Evolutionary conservation across 92 coral and sea anemone species (phyloP).

Genomic region (Pocillopora meandrina): DNA sequence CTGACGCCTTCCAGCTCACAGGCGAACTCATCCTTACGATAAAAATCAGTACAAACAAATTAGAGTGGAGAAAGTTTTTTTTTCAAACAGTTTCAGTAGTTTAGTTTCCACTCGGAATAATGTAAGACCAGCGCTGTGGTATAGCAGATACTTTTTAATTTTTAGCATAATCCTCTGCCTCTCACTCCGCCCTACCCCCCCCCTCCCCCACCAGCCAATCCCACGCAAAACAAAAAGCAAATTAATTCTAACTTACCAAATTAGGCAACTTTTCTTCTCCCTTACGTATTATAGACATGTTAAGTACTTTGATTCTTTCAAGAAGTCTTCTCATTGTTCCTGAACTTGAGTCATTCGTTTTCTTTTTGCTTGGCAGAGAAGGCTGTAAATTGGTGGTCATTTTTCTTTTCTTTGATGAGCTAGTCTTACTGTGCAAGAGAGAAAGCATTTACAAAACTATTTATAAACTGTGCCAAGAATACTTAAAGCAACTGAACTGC

Average conservation of each 20-base stretch:
- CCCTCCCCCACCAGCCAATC: no score
- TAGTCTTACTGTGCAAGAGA: neutral
- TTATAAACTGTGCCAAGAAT: no score
- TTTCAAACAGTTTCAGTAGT: no score
- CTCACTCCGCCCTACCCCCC: no score
- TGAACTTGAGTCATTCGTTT: neutral
- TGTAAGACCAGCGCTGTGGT: no score
- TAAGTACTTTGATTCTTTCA: constrained; percentile 4
- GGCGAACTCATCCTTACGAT: constrained; percentile 45
- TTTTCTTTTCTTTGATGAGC: constrained; percentile 20
- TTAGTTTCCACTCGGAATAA: no score
- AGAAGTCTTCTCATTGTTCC: neutral
- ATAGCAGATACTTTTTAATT: no score
- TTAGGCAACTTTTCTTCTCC: constrained; percentile 16
- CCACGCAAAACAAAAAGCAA: neutral
- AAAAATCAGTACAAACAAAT: neutral
- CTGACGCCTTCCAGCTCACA: constrained; percentile 73
- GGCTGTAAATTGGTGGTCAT: constrained; percentile 1
- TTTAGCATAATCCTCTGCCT: no score
- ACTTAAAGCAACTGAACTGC: no score
- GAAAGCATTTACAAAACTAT: no score
- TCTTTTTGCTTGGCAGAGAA: neutral
- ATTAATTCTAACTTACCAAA: neutral
- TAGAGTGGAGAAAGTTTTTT: neutral
- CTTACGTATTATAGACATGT: neutral